phyloP scores from a whole-genome alignment of 2,888 invertebrate genomes.

The Myopa testacea region DNA sequence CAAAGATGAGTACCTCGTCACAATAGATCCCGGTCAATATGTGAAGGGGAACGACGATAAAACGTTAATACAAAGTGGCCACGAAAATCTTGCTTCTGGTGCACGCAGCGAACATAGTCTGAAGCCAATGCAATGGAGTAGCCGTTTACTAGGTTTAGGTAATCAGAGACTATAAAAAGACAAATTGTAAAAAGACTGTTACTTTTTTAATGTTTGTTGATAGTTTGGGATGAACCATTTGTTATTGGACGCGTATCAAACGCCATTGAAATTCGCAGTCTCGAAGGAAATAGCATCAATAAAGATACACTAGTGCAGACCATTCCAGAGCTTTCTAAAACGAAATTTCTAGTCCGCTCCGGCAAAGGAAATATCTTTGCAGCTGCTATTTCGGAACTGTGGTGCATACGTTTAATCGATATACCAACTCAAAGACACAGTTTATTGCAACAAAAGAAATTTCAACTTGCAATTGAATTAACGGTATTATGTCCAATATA shows the following conservation, averaged over 20 bases:
- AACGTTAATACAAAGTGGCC: slow-evolving; percentile 46
- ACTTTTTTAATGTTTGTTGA: background rate
- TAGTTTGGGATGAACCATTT: slow-evolving; percentile 93
- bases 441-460: slow-evolving; percentile 89
- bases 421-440: slow-evolving; percentile 85
- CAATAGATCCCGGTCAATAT: slow-evolving; percentile 80
- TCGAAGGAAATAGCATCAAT: slow-evolving; percentile 79
- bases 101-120: slow-evolving; percentile 51
- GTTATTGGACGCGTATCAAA: slow-evolving; percentile 86
- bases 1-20: slow-evolving; percentile 87
- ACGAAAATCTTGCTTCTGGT: slow-evolving; percentile 44
- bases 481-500: slow-evolving; percentile 74
- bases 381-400: slow-evolving; percentile 88
- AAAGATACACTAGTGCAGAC: slow-evolving; percentile 77
- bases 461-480: slow-evolving; percentile 90
- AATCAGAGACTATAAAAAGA: slow-evolving; percentile 28
- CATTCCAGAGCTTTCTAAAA: slow-evolving; percentile 80
- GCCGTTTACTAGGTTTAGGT: slow-evolving; percentile 62
- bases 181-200: background rate
- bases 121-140: slow-evolving; percentile 61
- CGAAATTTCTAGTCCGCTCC: slow-evolving; percentile 79
- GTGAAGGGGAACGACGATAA: slow-evolving; percentile 51
- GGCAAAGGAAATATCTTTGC: slow-evolving; percentile 85
- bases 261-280: slow-evolving; percentile 86
- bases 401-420: slow-evolving; percentile 86